Conservation (phyloP, 2,797 vertebrate genomes). For the Macroramphosus scolopax region DNA sequence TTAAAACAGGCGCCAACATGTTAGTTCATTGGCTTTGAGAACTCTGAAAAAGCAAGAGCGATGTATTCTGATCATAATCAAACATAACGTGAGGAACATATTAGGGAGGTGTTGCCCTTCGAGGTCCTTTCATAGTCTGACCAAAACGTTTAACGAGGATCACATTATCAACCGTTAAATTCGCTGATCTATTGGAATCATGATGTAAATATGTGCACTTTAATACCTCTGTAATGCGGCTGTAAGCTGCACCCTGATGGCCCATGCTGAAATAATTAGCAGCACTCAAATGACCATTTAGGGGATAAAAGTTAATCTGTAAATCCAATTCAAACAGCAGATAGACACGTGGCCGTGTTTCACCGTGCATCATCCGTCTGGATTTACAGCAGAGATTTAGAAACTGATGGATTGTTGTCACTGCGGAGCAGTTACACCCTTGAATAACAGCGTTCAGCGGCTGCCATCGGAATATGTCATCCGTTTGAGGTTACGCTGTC, state of each 20-base stretch:
- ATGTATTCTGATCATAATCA: too few species aligned
- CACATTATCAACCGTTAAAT: background rate
- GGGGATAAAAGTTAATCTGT: slow-evolving; percentile 19
- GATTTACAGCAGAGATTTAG: slow-evolving; percentile 36
- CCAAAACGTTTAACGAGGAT: background rate
- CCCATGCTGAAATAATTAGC: slow-evolving; percentile 23
- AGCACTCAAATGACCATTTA: slow-evolving; percentile 17
- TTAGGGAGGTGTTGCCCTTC: background rate
- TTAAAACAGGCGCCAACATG: too few species aligned
- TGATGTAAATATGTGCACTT: background rate
- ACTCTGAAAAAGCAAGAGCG: too few species aligned
- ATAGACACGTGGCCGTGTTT: slow-evolving; percentile 36
- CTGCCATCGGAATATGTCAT: slow-evolving; percentile 68
- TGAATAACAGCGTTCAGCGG: slow-evolving; percentile 52
- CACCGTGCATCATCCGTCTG: slow-evolving; percentile 38
- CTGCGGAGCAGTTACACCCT: slow-evolving; percentile 52
- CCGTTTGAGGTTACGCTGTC: slow-evolving; percentile 62
- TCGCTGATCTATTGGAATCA: background rate
- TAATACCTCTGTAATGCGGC: background rate
- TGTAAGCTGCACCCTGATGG: background rate
- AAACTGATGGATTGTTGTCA: slow-evolving; percentile 48
- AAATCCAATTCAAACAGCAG: slow-evolving; percentile 31
- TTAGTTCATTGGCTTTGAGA: too few species aligned
- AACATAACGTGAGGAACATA: too few species aligned
- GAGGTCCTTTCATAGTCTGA: background rate